Percentiles rank a stretch among this genome's conserved stretches.
phyloP scores from a whole-genome alignment of 2,113 vertebrate genomes.

The Penelope pileata region DNA sequence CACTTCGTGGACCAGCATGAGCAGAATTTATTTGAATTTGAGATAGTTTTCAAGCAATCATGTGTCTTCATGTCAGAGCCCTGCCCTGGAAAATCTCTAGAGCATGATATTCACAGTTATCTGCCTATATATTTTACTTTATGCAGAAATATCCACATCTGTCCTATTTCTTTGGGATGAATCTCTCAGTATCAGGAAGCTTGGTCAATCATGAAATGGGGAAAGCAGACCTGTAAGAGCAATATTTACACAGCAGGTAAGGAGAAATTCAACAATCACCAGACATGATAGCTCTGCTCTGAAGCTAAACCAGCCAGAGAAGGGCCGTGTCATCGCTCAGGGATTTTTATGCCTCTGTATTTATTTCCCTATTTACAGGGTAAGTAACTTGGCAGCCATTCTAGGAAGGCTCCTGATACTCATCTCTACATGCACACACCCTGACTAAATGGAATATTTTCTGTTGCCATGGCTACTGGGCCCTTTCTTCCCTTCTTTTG shows the following conservation, averaged over 20 bases:
- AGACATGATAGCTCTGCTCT: not conserved
- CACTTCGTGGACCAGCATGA: not conserved
- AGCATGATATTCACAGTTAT: not conserved
- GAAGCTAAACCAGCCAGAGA: not conserved
- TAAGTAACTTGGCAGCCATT: slow-evolving; percentile 19
- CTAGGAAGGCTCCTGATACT: not conserved
- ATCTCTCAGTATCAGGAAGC: not conserved
- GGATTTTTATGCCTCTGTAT: not conserved
- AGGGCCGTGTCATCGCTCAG: not conserved
- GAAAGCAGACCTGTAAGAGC: not conserved
- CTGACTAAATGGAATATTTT: slow-evolving; percentile 32
- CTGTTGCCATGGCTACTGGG: slow-evolving; percentile 7
- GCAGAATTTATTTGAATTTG: not conserved
- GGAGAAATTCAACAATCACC: not conserved
- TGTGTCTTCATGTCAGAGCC: not conserved
- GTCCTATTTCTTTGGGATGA: not conserved
- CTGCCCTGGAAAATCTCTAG: slow-evolving; percentile 1
- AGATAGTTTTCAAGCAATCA: not conserved
- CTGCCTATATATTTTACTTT: slow-evolving; percentile 12
- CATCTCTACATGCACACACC: not conserved
- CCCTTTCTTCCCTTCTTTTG: not conserved
- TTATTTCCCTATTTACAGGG: slow-evolving; percentile 23
- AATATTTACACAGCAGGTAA: not conserved
- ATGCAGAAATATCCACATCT: not conserved
- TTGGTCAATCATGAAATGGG: not conserved